Evolutionary conservation across 2,888 invertebrate genomes (phyloP).

Genomic region (Agriopis aurantiaria): DNA sequence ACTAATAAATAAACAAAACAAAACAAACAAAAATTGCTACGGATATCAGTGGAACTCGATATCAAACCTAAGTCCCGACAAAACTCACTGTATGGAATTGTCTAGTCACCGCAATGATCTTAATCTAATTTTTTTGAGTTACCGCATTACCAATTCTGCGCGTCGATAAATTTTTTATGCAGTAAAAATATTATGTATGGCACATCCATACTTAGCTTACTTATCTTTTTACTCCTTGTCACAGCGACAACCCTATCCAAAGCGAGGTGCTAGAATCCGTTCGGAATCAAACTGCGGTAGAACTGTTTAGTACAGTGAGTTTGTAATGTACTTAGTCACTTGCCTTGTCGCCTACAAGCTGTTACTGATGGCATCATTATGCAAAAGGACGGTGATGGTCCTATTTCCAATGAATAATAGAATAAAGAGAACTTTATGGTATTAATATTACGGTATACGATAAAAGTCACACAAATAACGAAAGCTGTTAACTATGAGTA

Average conservation of each 20-base stretch:
- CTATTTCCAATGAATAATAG: neutral
- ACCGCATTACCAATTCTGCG: too few relatives aligned
- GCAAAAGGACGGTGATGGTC: neutral
- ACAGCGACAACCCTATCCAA: constrained; percentile 52
- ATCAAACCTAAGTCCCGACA: too few relatives aligned
- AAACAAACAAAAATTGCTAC: too few relatives aligned
- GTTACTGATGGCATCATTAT: constrained; percentile 17
- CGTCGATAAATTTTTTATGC: too few relatives aligned
- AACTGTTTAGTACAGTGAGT: constrained; percentile 59
- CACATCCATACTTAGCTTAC: constrained; percentile 33
- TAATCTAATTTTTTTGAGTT: too few relatives aligned
- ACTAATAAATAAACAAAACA: too few relatives aligned
- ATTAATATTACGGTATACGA: neutral
- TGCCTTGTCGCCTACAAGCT: constrained; percentile 51
- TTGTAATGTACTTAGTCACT: constrained; percentile 63
- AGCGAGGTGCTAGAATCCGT: constrained; percentile 63
- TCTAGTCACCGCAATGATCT: too few relatives aligned
- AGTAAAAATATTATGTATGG: neutral
- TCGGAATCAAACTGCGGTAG: constrained; percentile 67
- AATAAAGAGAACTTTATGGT: neutral
- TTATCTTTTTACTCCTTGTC: constrained; percentile 46
- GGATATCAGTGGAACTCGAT: too few relatives aligned
- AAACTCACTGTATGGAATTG: too few relatives aligned
- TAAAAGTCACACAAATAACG: too few relatives aligned
- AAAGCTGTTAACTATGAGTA: too few relatives aligned